phyloP scores from a whole-genome alignment of 2,797 vertebrate species.

The Hippocampus kuda region DNA sequence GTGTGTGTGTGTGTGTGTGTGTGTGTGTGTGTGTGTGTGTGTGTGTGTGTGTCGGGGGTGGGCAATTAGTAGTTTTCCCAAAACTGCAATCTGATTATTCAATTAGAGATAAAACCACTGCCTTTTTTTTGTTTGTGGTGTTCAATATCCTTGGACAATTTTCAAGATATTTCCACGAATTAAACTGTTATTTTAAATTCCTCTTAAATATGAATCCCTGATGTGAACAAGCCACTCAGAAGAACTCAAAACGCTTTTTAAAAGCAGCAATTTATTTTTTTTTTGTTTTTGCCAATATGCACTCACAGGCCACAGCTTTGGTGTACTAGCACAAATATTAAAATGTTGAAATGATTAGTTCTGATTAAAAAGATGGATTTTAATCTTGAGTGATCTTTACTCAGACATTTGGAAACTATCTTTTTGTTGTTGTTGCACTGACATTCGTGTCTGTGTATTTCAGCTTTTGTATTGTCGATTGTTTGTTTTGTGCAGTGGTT shows the following conservation, averaged over 20 bases:
- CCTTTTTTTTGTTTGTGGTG: conserved; percentile 29
- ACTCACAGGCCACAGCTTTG: too few species aligned
- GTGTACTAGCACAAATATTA: too few species aligned
- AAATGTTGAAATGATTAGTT: too few species aligned
- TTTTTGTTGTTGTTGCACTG: too few species aligned
- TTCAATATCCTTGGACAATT: background rate
- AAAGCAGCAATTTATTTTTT: too few species aligned
- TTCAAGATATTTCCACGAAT: background rate
- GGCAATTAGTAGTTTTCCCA: conserved; percentile 38
- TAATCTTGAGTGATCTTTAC: too few species aligned
- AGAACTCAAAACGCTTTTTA: background rate
- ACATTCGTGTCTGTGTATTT: too few species aligned
- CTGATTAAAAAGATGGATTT: too few species aligned
- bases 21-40: conserved; percentile 7
- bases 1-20: conserved; percentile 1
- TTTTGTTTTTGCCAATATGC: too few species aligned
- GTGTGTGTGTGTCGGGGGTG: conserved; percentile 10
- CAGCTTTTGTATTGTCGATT: too few species aligned
- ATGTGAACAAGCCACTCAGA: background rate
- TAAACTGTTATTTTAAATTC: background rate
- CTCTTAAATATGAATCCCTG: background rate
- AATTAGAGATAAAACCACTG: conserved; percentile 36
- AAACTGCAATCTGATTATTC: conserved; percentile 45
- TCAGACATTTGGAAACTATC: too few species aligned
- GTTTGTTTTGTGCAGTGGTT: too few species aligned